Evolutionary conservation across 2,888 invertebrate species (phyloP), one percentile per base, ranked within the genome.

Genomic region (Diabrotica balteata): DNA sequence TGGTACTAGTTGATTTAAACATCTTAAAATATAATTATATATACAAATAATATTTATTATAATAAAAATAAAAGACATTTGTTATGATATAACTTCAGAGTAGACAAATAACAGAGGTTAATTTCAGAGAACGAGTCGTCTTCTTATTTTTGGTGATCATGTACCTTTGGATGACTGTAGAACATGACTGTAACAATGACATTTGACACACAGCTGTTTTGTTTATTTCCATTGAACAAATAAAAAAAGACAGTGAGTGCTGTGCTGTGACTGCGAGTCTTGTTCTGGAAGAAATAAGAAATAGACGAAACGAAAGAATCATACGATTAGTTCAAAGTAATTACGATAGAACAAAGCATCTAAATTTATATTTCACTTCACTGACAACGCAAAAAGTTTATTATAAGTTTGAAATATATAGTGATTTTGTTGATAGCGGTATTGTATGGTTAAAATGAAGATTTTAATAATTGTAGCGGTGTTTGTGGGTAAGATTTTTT

Each of bases 401-500:
- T n/a, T 54, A 8, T 32, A 8, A 8, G 7, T 42, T 42, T 42
- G 9, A 43, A 17, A 57, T 44, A 17, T 17, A 32, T 8, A 57
- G 17, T 57, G 9, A 47, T n/a, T 8, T 54, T 54, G 9, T 11
- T 43, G n/a, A 9, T 10, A 7, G 47, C 10, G 47, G 32, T 10
- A 61, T 49, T 63, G 17, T 42, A 8, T 8, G 49, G 46, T 58
- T 9, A 74, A 68, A 70, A 78, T 78, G 78, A 77, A 76, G 77
- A 72, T 71, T 66, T 67, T 76, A 70, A 55, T 76, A 58, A 63
- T 70, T 9, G 65, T 75, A 55, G 53, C 67, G 54, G 71, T 72
- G n/a, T 66, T 71, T 65, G 50, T 73, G 51, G 75, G 77, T 78
- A 72, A 71, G 77, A 46, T 54, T 46, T 22, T 47, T 46, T 4